Evolutionary conservation across 2,888 invertebrate species (phyloP).

Genomic region (Synanthedon tipuliformis): DNA sequence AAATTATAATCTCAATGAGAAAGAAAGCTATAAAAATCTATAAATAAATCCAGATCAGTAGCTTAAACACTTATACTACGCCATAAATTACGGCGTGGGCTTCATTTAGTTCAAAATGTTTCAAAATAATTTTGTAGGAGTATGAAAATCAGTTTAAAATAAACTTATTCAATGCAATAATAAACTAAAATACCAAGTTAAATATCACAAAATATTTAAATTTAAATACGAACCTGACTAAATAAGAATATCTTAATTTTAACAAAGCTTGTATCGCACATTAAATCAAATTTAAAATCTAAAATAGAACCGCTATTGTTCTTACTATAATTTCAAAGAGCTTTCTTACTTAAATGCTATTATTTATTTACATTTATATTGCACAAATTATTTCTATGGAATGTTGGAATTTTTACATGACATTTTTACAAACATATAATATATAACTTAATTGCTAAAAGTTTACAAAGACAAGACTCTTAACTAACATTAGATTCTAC

Average conservation of each 20-base stretch:
- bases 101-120: no score
- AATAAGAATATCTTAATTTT: no score
- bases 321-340: neutral
- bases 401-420: constrained; percentile 24
- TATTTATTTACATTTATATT: constrained; percentile 24
- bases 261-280: neutral
- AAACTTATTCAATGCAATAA: no score
- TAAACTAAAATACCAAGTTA: neutral
- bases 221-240: neutral
- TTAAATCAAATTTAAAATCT: neutral
- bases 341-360: constrained; percentile 2
- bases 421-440: neutral
- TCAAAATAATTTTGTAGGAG: no score
- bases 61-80: no score
- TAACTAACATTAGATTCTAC: neutral
- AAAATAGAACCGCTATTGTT: neutral
- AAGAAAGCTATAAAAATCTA: no score
- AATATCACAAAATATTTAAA: neutral
- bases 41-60: no score
- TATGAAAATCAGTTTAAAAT: no score
- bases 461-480: neutral
- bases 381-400: constrained; percentile 62
- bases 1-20: no score
- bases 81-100: no score
- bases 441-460: neutral